Evolutionary conservation across 2,113 vertebrate genomes (phyloP), one percentile per base, ranked within the genome.

Genomic region (Lamprotornis superbus): DNA sequence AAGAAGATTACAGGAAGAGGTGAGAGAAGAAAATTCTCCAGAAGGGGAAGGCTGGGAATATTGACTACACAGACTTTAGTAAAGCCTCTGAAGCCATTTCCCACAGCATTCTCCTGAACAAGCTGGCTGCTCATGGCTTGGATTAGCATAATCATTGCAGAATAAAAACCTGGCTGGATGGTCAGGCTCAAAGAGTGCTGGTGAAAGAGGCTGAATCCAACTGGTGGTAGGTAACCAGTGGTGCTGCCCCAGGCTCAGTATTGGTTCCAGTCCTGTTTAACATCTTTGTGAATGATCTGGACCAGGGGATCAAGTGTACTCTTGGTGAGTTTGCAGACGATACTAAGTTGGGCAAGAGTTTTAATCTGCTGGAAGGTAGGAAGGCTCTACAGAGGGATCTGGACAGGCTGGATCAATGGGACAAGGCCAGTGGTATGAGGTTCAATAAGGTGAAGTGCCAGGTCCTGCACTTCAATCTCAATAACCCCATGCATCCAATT

Each of bases 161-260:
- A 59, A 6, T 31, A 18, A 52, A 59, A 86, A 33, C 9, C 7
- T 52, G 44, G 3, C 16, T 68, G 33, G 25, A 52, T 44, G 27
- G 37, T 7, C 39, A 68, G 18, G 53, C 9, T 77, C 18, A 69
- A 31, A 37, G 27, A 49, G 14, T 16, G 20, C 24, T 75, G 42
- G 50, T 37, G 31, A 76, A 68, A 44, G 9, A 37, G 14, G 23
- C 23, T 69, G 22, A 46, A 60, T 53, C 7, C 33, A 46, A 18
- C 12, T 14, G 3, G 17, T 57, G 9, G 8, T 12, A 0, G 0
- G 31, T 27, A 31, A 59, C 37, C 17, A 27, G 37, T 23, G 14
- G 18, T 44, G 53, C 3, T 37, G 12, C 8, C 27, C 15, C 59
- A 49, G 15, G 82, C 50, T 49, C 35, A 40, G 15, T 47, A 47